Conservation (phyloP, 2,113 vertebrate genomes). For the Haplochromis vanheusdeni region DNA sequence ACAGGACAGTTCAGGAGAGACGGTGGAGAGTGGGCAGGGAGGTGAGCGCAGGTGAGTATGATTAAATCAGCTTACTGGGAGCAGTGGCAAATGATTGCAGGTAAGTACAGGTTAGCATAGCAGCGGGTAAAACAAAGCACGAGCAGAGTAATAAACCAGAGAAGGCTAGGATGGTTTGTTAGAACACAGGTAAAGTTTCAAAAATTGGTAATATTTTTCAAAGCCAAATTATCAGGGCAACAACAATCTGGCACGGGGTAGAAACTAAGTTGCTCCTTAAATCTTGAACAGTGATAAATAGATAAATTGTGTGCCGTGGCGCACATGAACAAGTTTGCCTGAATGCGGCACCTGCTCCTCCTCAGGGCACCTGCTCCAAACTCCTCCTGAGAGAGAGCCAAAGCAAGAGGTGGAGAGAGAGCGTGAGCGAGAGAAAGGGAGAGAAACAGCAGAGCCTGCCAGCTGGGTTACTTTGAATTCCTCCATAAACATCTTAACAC, state of each 20-base stretch:
- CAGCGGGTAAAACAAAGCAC: not conserved
- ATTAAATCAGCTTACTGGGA: not conserved
- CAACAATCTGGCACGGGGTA: not conserved
- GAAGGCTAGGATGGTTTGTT: not conserved
- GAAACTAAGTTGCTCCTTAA: not conserved
- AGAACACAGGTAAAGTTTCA: not conserved
- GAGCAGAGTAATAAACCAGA: not conserved
- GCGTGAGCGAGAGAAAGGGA: not conserved
- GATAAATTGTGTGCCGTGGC: fast-evolving
- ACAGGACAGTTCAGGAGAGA: not conserved
- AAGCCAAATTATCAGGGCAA: not conserved
- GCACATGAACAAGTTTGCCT: not conserved
- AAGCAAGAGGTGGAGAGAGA: not conserved
- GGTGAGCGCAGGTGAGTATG: not conserved
- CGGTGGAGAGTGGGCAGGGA: not conserved
- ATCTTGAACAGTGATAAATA: not conserved
- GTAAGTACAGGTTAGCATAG: not conserved
- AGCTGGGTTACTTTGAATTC: not conserved
- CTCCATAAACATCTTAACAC: not conserved
- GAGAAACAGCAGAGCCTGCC: not conserved
- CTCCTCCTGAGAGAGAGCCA: not conserved
- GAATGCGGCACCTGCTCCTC: not conserved
- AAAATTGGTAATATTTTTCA: not conserved
- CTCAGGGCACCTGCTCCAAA: not conserved
- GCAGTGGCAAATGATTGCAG: not conserved